Conservation (phyloP, 2,888 invertebrate species). For the Beris morrisii region DNA sequence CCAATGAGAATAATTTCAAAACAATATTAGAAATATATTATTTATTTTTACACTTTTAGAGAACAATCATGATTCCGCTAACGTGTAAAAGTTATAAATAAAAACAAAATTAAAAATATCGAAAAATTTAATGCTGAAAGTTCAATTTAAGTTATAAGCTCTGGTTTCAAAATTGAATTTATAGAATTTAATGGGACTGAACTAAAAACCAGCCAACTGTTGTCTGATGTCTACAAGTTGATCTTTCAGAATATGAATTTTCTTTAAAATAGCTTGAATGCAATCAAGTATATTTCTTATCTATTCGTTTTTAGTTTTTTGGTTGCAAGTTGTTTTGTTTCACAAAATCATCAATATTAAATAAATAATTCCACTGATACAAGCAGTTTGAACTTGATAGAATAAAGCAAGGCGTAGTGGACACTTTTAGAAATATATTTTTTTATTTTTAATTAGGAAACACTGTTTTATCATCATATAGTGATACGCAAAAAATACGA, state of each 20-base stretch:
- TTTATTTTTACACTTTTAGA: neutral
- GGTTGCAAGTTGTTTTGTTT: neutral
- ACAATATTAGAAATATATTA: neutral
- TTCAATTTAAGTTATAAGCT: too few species aligned
- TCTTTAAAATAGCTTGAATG: neutral
- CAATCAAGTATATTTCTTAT: neutral
- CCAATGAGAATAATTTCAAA: too few species aligned
- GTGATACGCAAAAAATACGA: neutral
- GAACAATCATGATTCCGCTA: neutral
- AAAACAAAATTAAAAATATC: neutral
- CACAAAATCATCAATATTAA: neutral
- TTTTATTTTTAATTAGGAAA: slow-evolving; percentile 1
- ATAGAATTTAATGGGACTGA: too few species aligned
- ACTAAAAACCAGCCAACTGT: too few species aligned
- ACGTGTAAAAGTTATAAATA: too few species aligned
- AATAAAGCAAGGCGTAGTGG: neutral
- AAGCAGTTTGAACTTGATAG: neutral
- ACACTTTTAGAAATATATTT: neutral
- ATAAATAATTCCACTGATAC: neutral
- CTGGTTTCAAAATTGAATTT: too few species aligned
- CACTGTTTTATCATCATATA: neutral
- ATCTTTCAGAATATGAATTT: neutral
- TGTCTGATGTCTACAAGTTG: too few species aligned
- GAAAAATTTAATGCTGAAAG: neutral
- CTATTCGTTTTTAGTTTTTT: neutral